Conservation (phyloP, 2,888 invertebrate species). For the Lithophane ornitopus region DNA sequence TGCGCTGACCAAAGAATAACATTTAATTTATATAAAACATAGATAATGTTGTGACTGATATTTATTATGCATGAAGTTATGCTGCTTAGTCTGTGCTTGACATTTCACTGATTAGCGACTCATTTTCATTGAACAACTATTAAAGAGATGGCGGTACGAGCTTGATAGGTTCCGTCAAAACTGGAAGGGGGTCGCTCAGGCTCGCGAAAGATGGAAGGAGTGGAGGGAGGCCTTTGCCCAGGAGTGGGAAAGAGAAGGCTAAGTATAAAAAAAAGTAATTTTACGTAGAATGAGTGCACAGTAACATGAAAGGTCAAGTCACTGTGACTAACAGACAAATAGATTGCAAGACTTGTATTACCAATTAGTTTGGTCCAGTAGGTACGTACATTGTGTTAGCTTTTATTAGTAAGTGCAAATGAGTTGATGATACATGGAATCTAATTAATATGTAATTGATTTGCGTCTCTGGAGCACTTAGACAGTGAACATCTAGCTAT, state of each 20-base stretch:
- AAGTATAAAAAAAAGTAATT: no score
- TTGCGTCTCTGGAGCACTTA: background rate
- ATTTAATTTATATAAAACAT: no score
- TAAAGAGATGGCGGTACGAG: no score
- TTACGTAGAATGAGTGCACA: background rate
- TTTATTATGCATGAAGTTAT: background rate
- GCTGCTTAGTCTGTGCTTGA: background rate
- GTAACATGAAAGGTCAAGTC: background rate
- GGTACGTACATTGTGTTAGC: background rate
- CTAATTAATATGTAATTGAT: slow-evolving; percentile 6
- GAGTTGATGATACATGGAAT: background rate
- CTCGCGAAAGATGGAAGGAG: no score
- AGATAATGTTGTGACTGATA: background rate
- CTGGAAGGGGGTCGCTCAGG: no score
- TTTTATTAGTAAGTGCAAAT: slow-evolving; percentile 11
- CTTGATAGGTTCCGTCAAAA: no score
- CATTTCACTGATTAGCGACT: no score
- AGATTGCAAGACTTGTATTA: no score
- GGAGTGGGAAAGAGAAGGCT: no score
- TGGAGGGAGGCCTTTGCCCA: no score
- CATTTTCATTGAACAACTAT: no score
- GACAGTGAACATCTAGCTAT: background rate
- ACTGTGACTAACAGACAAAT: background rate
- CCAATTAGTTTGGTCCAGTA: background rate
- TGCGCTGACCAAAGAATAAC: background rate